phyloP scores from a whole-genome alignment of 2,113 vertebrate genomes.

The Eublepharis macularius region DNA sequence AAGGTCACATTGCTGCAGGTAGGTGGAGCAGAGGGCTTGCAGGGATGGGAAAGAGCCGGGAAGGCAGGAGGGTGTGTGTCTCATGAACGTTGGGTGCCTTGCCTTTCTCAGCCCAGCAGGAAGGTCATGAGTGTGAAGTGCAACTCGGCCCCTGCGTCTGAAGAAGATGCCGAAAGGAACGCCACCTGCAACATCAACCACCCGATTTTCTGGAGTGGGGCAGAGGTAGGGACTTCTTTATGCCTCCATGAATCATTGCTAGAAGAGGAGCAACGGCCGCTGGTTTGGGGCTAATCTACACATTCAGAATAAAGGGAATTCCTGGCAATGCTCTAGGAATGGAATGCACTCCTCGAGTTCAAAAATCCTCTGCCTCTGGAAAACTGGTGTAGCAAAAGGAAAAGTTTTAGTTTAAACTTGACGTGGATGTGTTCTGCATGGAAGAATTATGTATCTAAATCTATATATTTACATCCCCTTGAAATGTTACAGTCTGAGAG shows the following conservation, averaged over 20 bases:
- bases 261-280: not conserved
- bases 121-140: slow-evolving; percentile 39
- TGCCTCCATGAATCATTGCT: not conserved
- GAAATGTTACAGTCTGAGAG: not conserved
- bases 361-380: not conserved
- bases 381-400: not conserved
- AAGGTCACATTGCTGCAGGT: slow-evolving; percentile 69
- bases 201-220: slow-evolving; percentile 75
- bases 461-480: too few species aligned
- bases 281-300: not conserved
- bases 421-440: not conserved
- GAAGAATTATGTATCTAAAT: not conserved
- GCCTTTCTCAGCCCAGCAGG: not conserved
- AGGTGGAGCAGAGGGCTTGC: not conserved
- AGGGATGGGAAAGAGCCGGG: not conserved
- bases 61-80: too few species aligned
- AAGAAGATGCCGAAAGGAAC: slow-evolving; percentile 4
- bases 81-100: not conserved
- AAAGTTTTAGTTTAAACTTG: not conserved
- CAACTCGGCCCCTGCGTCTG: slow-evolving; percentile 67
- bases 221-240: slow-evolving; percentile 54
- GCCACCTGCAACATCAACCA: slow-evolving; percentile 76
- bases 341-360: not conserved
- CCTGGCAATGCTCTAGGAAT: not conserved
- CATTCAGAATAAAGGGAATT: not conserved